These are phyloP conservation scores for Labeo rohita DNA, from an alignment of 2,113 vertebrate genomes.

Conservation along the genomic window DNA sequence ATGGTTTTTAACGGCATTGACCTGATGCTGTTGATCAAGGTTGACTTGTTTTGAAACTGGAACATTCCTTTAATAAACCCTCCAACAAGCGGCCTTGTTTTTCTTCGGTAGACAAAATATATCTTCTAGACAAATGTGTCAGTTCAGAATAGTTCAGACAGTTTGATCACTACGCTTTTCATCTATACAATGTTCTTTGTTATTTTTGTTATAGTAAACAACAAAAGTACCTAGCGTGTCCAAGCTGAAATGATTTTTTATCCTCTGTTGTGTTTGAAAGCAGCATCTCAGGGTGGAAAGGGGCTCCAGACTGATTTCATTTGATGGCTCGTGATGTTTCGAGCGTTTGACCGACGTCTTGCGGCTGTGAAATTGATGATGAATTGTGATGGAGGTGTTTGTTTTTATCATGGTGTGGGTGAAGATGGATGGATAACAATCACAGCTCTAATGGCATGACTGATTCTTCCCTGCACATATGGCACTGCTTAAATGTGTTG, in stretches of 20 bases:
- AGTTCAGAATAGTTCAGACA: background rate
- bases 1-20: background rate
- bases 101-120: background rate
- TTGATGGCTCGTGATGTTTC: slow-evolving; percentile 54
- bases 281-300: slow-evolving; percentile 54
- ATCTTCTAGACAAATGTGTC: background rate
- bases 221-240: slow-evolving; percentile 49
- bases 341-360: slow-evolving; percentile 50
- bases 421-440: slow-evolving; percentile 29
- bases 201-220: slow-evolving; percentile 50
- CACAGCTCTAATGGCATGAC: slow-evolving; percentile 23
- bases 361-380: slow-evolving; percentile 24
- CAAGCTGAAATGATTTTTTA: slow-evolving; percentile 56
- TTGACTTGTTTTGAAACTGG: background rate
- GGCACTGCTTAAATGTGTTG: slow-evolving; percentile 6
- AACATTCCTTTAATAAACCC: background rate
- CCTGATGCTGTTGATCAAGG: background rate
- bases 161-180: background rate
- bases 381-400: slow-evolving; percentile 60
- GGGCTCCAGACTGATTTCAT: slow-evolving; percentile 61
- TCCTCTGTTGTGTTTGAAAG: slow-evolving; percentile 40
- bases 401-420: slow-evolving; percentile 48
- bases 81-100: slow-evolving; percentile 14
- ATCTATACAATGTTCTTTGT: background rate
- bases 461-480: slow-evolving; percentile 7